Percentiles rank a stretch among this genome's conserved stretches.
phyloP scores from a whole-genome alignment of 1,140 invertebrate genomes.

The Lordiphosa mommai region DNA sequence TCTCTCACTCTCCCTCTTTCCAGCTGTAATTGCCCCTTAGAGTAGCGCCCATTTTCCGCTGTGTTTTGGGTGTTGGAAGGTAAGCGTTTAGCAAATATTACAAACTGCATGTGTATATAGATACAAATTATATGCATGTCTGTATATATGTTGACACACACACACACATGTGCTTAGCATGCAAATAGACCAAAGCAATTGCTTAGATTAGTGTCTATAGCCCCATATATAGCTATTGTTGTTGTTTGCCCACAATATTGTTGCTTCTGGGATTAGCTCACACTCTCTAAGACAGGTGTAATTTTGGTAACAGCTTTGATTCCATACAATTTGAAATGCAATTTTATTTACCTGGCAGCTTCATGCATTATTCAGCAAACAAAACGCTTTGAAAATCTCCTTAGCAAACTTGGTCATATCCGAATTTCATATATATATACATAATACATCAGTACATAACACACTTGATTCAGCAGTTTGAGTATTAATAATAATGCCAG shows the following conservation, averaged over 20 bases:
- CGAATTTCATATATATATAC: slow-evolving; percentile 28
- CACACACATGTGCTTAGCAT: neutral
- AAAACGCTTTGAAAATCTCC: slow-evolving; percentile 17
- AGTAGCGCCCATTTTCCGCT: slow-evolving; percentile 19
- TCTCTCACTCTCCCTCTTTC: neutral
- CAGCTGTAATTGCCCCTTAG: slow-evolving; percentile 47
- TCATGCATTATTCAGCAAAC: slow-evolving; percentile 46
- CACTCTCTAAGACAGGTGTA: slow-evolving; percentile 37
- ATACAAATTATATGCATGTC: slow-evolving; percentile 8
- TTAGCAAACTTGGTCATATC: slow-evolving; percentile 25
- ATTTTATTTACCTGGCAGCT: slow-evolving; percentile 20
- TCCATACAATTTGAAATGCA: slow-evolving; percentile 41
- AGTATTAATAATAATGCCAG: slow-evolving; percentile 31
- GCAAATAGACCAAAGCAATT: slow-evolving; percentile 41
- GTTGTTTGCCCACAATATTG: slow-evolving; percentile 25
- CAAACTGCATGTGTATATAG: slow-evolving; percentile 45
- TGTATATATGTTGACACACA: neutral
- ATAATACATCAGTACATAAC: slow-evolving; percentile 6
- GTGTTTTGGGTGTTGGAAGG: slow-evolving; percentile 22
- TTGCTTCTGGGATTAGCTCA: slow-evolving; percentile 32
- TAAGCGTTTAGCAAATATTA: slow-evolving; percentile 69
- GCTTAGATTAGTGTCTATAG: slow-evolving; percentile 52
- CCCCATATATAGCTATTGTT: slow-evolving; percentile 11
- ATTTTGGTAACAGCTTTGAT: slow-evolving; percentile 37
- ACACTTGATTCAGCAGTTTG: slow-evolving; percentile 16